phyloP scores from a whole-genome alignment of 2,113 vertebrate species.

The Cavia aperea region DNA sequence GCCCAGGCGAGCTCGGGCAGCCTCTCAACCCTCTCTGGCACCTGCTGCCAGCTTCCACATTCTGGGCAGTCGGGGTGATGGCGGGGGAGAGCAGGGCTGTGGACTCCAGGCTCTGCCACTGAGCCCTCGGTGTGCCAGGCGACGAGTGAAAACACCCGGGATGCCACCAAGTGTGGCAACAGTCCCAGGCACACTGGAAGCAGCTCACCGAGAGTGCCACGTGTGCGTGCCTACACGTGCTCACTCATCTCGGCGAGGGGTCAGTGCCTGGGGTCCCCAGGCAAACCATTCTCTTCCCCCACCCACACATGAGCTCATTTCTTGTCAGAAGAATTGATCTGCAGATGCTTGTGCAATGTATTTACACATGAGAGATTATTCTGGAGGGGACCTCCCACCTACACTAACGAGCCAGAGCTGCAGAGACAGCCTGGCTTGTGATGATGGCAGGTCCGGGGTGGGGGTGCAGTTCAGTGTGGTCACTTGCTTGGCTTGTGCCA shows the following conservation, averaged over 20 bases:
- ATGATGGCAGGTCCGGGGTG: background rate
- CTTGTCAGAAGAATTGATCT: background rate
- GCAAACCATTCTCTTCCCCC: background rate
- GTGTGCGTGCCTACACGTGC: background rate
- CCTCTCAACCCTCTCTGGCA: background rate
- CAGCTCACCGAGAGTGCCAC: background rate
- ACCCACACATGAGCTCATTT: background rate
- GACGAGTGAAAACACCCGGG: background rate
- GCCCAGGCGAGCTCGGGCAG: background rate
- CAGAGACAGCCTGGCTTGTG: background rate
- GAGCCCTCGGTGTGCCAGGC: background rate
- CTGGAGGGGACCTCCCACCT: background rate
- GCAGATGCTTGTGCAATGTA: background rate
- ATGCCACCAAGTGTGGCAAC: background rate
- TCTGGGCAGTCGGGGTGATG: background rate
- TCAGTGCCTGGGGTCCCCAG: background rate
- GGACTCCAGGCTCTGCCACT: background rate
- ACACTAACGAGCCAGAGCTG: background rate
- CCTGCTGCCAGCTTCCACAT: background rate
- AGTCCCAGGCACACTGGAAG: background rate
- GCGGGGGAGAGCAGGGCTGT: background rate
- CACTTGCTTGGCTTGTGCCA: background rate
- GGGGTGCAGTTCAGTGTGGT: background rate
- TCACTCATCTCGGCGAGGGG: background rate
- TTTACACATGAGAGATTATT: slow-evolving; percentile 9